Percentiles rank a stretch among this genome's conserved stretches.
These are phyloP conservation scores for Venustaconcha ellipsiformis DNA, from an alignment of 1,140 invertebrate genomes.

Conservation along the genomic window DNA sequence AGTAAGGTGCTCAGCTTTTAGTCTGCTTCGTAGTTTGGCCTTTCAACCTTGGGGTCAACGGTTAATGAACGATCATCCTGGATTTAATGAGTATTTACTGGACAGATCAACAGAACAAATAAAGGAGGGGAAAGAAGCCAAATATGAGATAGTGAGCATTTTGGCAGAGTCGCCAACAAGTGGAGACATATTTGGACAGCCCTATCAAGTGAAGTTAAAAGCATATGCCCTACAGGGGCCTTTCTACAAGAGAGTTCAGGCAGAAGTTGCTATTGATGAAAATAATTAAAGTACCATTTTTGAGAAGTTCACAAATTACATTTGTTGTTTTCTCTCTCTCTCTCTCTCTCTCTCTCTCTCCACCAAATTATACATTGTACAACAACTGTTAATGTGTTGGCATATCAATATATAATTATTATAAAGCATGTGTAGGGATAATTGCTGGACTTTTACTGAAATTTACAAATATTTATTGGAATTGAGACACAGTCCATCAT, in stretches of 20 bases:
- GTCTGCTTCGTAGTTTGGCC: constrained; percentile 71
- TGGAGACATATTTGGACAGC: constrained; percentile 75
- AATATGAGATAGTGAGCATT: constrained; percentile 79
- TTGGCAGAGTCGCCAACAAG: constrained; percentile 74
- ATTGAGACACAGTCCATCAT: too few relatives aligned
- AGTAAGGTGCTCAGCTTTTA: constrained; percentile 72
- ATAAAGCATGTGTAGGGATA: too few relatives aligned
- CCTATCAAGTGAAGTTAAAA: constrained; percentile 72
- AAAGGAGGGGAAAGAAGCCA: constrained; percentile 78
- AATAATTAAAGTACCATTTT: constrained; percentile 8
- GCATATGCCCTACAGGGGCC: constrained; percentile 81
- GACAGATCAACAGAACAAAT: constrained; percentile 77
- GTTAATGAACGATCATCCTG: constrained; percentile 73
- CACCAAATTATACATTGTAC: too few relatives aligned
- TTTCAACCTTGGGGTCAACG: constrained; percentile 77
- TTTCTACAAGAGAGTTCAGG: constrained; percentile 76
- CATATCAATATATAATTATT: too few relatives aligned
- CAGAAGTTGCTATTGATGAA: constrained; percentile 75
- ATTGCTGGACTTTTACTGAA: too few relatives aligned
- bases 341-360: too few relatives aligned
- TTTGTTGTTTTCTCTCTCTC: too few relatives aligned
- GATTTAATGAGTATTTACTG: constrained; percentile 82
- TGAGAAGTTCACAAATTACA: too few relatives aligned
- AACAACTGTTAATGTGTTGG: too few relatives aligned
- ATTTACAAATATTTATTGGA: too few relatives aligned